Evolutionary conservation across 2,888 invertebrate genomes (phyloP).

Genomic region (Apodemia mormo): DNA sequence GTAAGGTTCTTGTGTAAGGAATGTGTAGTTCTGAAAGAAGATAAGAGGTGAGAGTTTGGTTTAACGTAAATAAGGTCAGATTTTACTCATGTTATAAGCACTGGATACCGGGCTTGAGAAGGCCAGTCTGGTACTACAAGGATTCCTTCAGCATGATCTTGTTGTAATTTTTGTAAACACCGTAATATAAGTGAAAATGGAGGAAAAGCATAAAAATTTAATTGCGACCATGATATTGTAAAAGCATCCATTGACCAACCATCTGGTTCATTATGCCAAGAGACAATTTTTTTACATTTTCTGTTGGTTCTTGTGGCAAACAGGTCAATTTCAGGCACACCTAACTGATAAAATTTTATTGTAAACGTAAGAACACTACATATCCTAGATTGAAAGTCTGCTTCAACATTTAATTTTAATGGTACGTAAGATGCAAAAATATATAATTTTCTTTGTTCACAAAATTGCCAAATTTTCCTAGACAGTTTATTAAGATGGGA

Average conservation of each 20-base stretch:
- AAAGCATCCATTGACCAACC: neutral
- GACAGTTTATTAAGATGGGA: too few species aligned
- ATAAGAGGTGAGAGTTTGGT: neutral
- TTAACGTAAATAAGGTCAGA: neutral
- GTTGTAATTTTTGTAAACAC: neutral
- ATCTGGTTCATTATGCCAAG: neutral
- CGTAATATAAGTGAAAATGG: neutral
- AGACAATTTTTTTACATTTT: neutral
- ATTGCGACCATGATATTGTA: neutral
- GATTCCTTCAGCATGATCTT: neutral
- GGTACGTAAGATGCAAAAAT: neutral
- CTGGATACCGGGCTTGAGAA: constrained; percentile 3
- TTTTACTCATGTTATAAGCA: neutral
- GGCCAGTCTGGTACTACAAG: constrained; percentile 2
- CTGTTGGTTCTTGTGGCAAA: neutral
- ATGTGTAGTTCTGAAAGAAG: neutral
- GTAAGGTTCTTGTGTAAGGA: neutral
- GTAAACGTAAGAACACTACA: neutral
- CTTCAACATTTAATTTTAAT: neutral
- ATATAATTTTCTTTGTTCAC: neutral
- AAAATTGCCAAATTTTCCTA: too few species aligned
- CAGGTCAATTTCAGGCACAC: neutral
- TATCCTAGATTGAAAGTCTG: neutral
- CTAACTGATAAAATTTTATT: neutral
- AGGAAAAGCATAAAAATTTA: neutral